Percentiles rank a stretch among this genome's conserved stretches.
These are phyloP conservation scores for Rhamnusium bicolor DNA, from an alignment of 2,888 invertebrate genomes.

Conservation along the genomic window DNA sequence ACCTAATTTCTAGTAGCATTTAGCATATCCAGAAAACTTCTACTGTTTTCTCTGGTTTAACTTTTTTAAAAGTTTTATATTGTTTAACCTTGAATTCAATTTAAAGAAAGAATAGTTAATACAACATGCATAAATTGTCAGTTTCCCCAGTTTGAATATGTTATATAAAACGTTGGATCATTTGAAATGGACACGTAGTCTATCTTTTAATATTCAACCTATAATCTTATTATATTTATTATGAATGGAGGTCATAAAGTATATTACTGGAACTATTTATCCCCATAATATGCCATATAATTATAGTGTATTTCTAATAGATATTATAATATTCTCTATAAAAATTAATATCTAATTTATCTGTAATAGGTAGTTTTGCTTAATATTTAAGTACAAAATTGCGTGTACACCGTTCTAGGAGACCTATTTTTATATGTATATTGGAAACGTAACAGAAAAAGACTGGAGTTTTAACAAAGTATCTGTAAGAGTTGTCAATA, in stretches of 20 bases:
- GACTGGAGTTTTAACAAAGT: constrained; percentile 27
- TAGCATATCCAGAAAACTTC: too few species aligned
- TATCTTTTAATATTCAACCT: background rate
- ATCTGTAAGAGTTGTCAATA: constrained; percentile 59
- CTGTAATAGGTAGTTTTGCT: constrained; percentile 37
- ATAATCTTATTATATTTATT: background rate
- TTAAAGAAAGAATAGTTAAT: background rate
- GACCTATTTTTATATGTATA: constrained; percentile 24
- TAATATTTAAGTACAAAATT: constrained; percentile 57
- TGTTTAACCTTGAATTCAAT: too few species aligned
- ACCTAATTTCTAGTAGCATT: too few species aligned
- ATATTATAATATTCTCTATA: constrained; percentile 11
- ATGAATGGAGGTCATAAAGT: background rate
- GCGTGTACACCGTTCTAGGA: constrained; percentile 48
- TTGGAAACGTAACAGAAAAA: constrained; percentile 48
- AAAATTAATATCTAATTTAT: constrained; percentile 24
- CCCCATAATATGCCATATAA: background rate
- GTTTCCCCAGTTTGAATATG: too few species aligned
- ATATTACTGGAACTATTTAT: background rate
- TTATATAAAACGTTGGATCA: background rate
- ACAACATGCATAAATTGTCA: too few species aligned
- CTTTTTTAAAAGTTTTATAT: too few species aligned
- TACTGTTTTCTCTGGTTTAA: too few species aligned
- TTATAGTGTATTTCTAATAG: constrained; percentile 15
- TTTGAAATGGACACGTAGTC: background rate